Evolutionary conservation across 1,140 invertebrate genomes (phyloP), one percentile per base, ranked within the genome.

Genomic region (Papilio aristodemus): DNA sequence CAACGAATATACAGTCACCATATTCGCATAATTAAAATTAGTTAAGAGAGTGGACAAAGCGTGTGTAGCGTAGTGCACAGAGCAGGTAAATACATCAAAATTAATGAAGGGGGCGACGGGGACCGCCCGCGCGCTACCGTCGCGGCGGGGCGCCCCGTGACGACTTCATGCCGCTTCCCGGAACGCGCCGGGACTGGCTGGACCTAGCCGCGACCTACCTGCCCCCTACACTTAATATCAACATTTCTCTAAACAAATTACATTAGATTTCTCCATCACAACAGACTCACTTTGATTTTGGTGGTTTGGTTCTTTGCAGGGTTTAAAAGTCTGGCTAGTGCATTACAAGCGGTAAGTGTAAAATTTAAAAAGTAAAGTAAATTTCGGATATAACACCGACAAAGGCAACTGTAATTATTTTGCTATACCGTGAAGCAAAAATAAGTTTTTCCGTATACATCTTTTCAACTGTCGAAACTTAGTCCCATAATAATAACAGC

Each of bases 111-210:
- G 76, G 81, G 75, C 71, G 72, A 68, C 68, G 74, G 59, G 59
- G 84, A 89, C 86, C 87, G 86, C 86, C 87, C 87, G 85, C 82
- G 75, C 81, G 87, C 85, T 83, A 85, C 81, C 78, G 81, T 79
- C 81, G 72, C 83, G 63, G 75, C 83, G 83, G 86, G 78, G 75
- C 72, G 80, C 73, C 76, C 43, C 73, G 82, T 88, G 86, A 88
- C 87, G 84, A 84, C 87, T 89, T 89, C 85, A 89, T 87, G 85
- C 59, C 77, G 80, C 79, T 90, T 90, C 86, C 85, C 72, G 76
- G 87, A 89, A 90, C 77, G 57, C 71, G 68, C 50, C 75, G 72
- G 73, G 70, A 69, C 14, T 60, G 39, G 59, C 67, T 68, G 70
- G 39, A 66, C 14, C 36, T 57, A 71, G 58, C 57, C 71, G 69